Conservation (phyloP, 2,113 vertebrate species). For the Puffinus mauretanicus region DNA sequence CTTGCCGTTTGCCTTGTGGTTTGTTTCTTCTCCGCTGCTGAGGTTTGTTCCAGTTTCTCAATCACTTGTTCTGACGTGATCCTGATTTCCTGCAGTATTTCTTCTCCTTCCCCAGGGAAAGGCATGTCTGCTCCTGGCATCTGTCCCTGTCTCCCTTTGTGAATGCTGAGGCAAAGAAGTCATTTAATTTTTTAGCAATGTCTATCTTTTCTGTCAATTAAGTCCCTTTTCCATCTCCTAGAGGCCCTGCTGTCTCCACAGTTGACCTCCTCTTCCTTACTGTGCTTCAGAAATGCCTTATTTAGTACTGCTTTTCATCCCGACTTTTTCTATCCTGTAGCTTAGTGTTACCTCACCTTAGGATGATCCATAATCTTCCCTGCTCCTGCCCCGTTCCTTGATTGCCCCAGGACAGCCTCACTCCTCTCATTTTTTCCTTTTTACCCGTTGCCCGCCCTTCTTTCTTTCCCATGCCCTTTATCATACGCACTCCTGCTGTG, state of each 20-base stretch:
- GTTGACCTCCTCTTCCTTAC: slow-evolving; percentile 48
- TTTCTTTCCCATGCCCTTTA: slow-evolving; percentile 44
- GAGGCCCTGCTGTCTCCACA: slow-evolving; percentile 45
- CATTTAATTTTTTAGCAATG: slow-evolving; percentile 68
- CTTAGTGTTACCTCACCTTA: background rate
- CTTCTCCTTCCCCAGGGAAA: slow-evolving; percentile 60
- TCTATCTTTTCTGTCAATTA: slow-evolving; percentile 66
- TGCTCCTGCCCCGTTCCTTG: background rate
- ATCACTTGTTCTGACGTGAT: slow-evolving; percentile 48
- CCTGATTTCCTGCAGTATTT: slow-evolving; percentile 65
- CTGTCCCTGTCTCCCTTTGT: slow-evolving; percentile 46
- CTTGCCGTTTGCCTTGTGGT: slow-evolving; percentile 37
- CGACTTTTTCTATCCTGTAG: background rate
- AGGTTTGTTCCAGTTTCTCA: slow-evolving; percentile 69
- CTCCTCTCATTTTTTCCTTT: background rate
- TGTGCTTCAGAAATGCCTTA: background rate
- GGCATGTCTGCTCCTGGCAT: slow-evolving; percentile 65
- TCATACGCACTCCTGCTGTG: slow-evolving; percentile 3
- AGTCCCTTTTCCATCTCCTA: slow-evolving; percentile 45
- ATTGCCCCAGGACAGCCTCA: background rate
- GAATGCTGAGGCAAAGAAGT: slow-evolving; percentile 61
- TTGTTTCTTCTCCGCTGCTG: slow-evolving; percentile 46
- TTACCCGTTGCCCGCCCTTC: background rate
- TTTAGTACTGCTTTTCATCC: background rate
- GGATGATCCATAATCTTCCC: background rate